phyloP scores from a whole-genome alignment of 2,113 vertebrate species.

The Microtus ochrogaster region DNA sequence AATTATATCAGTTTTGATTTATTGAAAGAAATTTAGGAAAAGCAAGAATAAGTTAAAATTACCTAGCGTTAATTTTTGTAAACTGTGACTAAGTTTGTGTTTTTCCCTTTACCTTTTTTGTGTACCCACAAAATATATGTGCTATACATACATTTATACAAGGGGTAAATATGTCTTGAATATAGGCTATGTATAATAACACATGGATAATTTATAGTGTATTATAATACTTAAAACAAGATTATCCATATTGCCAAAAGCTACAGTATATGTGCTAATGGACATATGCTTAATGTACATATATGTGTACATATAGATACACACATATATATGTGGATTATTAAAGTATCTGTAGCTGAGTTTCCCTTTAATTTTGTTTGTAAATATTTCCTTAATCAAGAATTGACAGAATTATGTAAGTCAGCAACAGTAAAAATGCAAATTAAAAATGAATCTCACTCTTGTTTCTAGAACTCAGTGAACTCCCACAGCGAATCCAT shows the following conservation, averaged over 20 bases:
- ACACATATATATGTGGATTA: background rate
- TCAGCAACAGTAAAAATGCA: background rate
- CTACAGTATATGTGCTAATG: background rate
- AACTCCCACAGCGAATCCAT: accelerated
- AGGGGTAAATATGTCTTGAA: background rate
- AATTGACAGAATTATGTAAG: background rate
- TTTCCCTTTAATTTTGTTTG: background rate
- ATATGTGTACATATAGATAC: background rate
- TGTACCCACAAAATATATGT: background rate
- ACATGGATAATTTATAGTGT: background rate
- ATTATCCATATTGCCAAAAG: background rate
- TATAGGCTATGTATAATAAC: background rate
- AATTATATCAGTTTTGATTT: conserved; percentile 57
- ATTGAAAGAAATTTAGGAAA: conserved; percentile 26
- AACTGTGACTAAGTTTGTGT: background rate
- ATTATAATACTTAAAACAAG: background rate
- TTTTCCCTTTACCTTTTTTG: background rate
- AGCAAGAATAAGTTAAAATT: conserved; percentile 42
- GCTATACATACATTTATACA: background rate
- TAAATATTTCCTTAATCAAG: background rate
- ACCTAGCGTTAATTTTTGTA: background rate
- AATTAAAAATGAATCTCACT: background rate
- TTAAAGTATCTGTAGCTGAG: background rate
- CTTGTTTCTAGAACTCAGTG: background rate
- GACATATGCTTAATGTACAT: background rate